A percentile compares a stretch with the other conserved stretches of the same genome.
Conservation (phyloP, 37 sponge, comb jelly and placozoan species). For the Amphimedon queenslandica region DNA sequence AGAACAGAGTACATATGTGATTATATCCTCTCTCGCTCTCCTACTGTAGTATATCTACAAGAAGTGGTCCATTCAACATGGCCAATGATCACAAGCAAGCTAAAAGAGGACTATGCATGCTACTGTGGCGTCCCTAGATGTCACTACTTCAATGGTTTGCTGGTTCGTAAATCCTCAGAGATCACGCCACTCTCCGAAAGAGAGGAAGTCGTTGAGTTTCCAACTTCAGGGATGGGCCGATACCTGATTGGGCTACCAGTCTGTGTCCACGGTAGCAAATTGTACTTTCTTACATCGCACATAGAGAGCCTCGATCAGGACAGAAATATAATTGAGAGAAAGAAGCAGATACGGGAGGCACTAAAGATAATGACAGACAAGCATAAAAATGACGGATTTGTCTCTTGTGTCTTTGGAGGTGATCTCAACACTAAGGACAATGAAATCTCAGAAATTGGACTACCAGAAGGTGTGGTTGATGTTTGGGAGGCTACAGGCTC, state of each 20-base stretch:
- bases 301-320: background rate
- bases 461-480: background rate
- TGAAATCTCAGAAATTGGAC: constrained; percentile 5
- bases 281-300: constrained; percentile 9
- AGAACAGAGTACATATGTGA: constrained; percentile 7
- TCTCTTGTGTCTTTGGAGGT: background rate
- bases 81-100: background rate
- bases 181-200: background rate
- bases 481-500: background rate
- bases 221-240: background rate
- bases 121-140: background rate
- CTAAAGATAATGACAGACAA: background rate
- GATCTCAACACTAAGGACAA: constrained; percentile 1
- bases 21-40: background rate
- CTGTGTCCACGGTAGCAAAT: background rate
- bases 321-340: background rate
- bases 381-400: background rate
- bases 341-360: background rate
- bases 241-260: background rate
- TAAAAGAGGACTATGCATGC: background rate
- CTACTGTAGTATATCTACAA: constrained; percentile 6
- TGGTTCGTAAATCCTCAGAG: background rate
- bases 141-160: constrained; percentile 2
- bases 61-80: constrained; percentile 8
- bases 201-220: background rate